Evolutionary conservation across 2,797 vertebrate genomes (phyloP), one percentile per base, ranked within the genome.

Genomic region (Phrynocephalus vlangalii): DNA sequence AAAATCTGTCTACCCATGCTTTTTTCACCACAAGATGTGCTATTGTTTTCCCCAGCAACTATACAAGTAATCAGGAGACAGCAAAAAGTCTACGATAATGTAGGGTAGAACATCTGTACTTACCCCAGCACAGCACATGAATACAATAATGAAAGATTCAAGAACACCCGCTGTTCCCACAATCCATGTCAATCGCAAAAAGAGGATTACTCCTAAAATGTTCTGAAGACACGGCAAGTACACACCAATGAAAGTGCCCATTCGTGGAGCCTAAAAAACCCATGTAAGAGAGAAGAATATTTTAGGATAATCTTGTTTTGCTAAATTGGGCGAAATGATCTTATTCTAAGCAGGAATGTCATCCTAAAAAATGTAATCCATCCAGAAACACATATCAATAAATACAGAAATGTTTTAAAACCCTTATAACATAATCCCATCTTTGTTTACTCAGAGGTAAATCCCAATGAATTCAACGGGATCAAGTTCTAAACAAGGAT

Each of bases 221-320:
- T 99, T 99, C 95, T 99, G 99, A 89, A 99, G 97, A 90, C 99
- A 99, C 24, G 99, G 99, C 89, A 99, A 97, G 97, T 99, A 99
- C 70, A 99, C 99, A 0, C 99, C 99, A 86, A 99, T 99, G 94
- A 99, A 99, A 75, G 99, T 99, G 86, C 99, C 99, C 99, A 99
- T 99, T 92, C 97, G 97, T 56, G 98, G 98, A 92, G 97, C 97
- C 98, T 99, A 92, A 1, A 76, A 44, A 82, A 84, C 92, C 80
- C 1, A 9, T 28, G 89, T 86, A 66, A 28, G 84, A 70, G 52
- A 82, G 16, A 71, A 52, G 38, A 20, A 6, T 24, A 1, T 85
- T 2, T 86, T 85, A 3, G 38, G 33, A 1, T 86, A 85, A 71
- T 88, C 28, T 30, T 91, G 82, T 70, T 5, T 28, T 83, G 33